Conservation (phyloP, 2,888 invertebrate genomes). For the Furcula furcula region DNA sequence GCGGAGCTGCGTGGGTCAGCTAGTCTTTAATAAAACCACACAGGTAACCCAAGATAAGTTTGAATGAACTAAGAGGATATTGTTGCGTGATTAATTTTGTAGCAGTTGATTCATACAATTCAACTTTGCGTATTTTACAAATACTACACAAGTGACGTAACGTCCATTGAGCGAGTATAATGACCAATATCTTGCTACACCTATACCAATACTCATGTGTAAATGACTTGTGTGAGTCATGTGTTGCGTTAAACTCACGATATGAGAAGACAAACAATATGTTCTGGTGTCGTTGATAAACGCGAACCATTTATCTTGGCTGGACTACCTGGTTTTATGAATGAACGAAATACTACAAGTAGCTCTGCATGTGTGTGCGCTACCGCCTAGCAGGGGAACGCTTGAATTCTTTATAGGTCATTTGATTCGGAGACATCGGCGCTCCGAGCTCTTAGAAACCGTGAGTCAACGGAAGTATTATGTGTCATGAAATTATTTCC, state of each 20-base stretch:
- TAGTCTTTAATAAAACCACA: neutral
- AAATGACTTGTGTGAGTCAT: constrained; percentile 45
- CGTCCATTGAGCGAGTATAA: constrained; percentile 51
- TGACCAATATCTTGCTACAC: constrained; percentile 48
- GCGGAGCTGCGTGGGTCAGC: too few species aligned
- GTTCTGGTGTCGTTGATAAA: constrained; percentile 35
- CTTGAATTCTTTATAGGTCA: constrained; percentile 29
- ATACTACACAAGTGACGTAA: constrained; percentile 57
- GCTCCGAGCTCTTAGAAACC: constrained; percentile 41
- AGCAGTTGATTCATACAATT: constrained; percentile 34
- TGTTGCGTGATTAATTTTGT: constrained; percentile 18
- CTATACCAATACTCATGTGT: constrained; percentile 35
- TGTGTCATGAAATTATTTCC: constrained; percentile 49
- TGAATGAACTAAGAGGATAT: constrained; percentile 19
- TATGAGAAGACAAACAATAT: constrained; percentile 45
- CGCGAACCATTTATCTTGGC: constrained; percentile 46
- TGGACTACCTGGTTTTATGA: constrained; percentile 57
- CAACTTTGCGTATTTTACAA: constrained; percentile 44
- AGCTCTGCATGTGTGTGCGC: constrained; percentile 35
- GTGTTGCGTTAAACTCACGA: constrained; percentile 44
- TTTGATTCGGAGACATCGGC: constrained; percentile 44
- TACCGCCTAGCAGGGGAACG: constrained; percentile 36
- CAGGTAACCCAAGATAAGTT: constrained; percentile 1
- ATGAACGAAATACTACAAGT: constrained; percentile 54
- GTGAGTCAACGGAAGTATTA: constrained; percentile 40